Evolutionary conservation across 2,888 invertebrate genomes (phyloP).

Genomic region (Oligia strigilis): DNA sequence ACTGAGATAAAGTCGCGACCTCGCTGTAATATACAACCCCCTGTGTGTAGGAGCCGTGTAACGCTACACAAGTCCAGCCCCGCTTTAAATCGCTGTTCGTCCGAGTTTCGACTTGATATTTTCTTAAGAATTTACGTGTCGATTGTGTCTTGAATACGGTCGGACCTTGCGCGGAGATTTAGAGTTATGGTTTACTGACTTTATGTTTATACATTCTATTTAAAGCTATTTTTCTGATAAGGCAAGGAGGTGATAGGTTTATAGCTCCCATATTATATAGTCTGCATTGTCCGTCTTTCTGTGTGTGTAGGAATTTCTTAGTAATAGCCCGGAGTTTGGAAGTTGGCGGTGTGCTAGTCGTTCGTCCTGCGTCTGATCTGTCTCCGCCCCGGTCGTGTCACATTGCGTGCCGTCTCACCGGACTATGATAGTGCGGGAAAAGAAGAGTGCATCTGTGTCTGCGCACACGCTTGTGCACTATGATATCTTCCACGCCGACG

Average conservation of each 20-base stretch:
- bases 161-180: constrained; percentile 33
- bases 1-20: constrained; percentile 88
- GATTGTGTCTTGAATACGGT: constrained; percentile 51
- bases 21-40: constrained; percentile 83
- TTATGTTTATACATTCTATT: constrained; percentile 40
- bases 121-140: constrained; percentile 61
- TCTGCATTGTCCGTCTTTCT: background rate
- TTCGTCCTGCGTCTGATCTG: background rate
- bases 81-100: constrained; percentile 64
- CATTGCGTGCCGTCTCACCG: background rate
- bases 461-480: background rate
- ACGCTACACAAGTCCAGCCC: constrained; percentile 61
- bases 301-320: background rate
- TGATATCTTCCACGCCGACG: background rate
- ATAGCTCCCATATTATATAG: constrained; percentile 3
- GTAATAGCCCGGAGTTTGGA: background rate
- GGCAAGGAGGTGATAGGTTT: constrained; percentile 31
- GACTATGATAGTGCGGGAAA: background rate
- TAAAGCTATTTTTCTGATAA: constrained; percentile 46
- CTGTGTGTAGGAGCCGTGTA: constrained; percentile 66
- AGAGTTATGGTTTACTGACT: constrained; percentile 46
- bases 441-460: background rate
- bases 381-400: background rate
- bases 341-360: background rate
- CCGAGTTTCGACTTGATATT: constrained; percentile 55